Percentiles rank a stretch among this genome's conserved stretches.
These are phyloP conservation scores for Danaus chrysippus DNA, from an alignment of 2,888 invertebrate species.

Conservation along the genomic window DNA sequence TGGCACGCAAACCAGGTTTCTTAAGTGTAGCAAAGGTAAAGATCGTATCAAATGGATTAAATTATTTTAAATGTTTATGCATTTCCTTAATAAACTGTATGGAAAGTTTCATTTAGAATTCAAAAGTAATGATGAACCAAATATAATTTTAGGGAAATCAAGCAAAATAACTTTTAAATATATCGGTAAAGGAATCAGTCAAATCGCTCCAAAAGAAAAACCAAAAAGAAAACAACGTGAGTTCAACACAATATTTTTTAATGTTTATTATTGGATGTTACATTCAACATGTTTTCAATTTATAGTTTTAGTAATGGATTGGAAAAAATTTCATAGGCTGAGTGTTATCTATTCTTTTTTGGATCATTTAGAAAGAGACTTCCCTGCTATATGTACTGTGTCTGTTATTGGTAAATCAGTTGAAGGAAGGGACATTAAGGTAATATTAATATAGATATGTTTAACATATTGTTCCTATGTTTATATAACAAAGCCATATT, in stretches of 20 bases:
- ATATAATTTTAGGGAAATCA: constrained; percentile 21
- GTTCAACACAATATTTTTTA: constrained; percentile 1
- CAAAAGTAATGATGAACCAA: too few relatives aligned
- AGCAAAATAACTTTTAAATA: constrained; percentile 30
- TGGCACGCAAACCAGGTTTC: constrained; percentile 49
- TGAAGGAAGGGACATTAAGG: constrained; percentile 86
- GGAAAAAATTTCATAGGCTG: constrained; percentile 87
- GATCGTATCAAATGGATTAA: neutral
- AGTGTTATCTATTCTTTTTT: constrained; percentile 86
- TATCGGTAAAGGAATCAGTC: constrained; percentile 32
- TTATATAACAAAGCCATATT: constrained; percentile 4
- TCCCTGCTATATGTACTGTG: constrained; percentile 86
- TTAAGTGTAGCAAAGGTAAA: constrained; percentile 26
- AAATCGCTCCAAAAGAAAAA: constrained; percentile 46
- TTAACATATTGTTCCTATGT: constrained; percentile 10
- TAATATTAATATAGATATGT: constrained; percentile 43
- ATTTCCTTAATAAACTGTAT: too few relatives aligned
- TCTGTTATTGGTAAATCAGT: constrained; percentile 87
- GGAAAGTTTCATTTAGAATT: too few relatives aligned
- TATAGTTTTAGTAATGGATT: constrained; percentile 80
- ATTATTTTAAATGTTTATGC: too few relatives aligned
- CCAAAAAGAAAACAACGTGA: constrained; percentile 51
- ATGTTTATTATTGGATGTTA: neutral
- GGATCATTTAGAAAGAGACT: constrained; percentile 86
- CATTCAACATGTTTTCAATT: constrained; percentile 29